Percentiles rank a stretch among this genome's conserved stretches.
Evolutionary conservation across 2,888 invertebrate genomes (phyloP).

Genomic region (Blastobasis lacticolella): DNA sequence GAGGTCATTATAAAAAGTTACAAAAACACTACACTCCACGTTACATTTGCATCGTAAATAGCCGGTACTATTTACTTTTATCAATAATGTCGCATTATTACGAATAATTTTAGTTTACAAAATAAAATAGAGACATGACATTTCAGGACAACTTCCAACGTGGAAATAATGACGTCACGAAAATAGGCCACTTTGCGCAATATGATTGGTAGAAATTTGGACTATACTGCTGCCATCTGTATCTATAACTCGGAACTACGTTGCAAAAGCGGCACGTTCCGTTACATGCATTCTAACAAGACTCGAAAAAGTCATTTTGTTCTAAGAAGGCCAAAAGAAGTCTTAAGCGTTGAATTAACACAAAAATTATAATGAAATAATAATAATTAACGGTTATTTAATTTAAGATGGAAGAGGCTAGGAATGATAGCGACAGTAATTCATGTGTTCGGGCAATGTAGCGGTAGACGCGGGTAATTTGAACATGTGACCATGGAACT

Average conservation of each 20-base stretch:
- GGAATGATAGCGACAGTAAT: too few relatives aligned
- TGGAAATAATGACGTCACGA: conserved; percentile 79
- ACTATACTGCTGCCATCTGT: conserved; percentile 40
- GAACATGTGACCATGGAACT: too few relatives aligned
- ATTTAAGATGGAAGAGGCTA: too few relatives aligned
- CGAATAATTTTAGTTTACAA: conserved; percentile 37
- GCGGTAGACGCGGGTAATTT: too few relatives aligned
- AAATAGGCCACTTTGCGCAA: conserved; percentile 54
- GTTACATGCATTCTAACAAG: not conserved
- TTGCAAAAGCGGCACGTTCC: not conserved
- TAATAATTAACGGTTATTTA: too few relatives aligned
- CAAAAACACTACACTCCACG: conserved; percentile 3
- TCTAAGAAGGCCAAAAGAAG: too few relatives aligned
- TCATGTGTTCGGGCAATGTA: too few relatives aligned
- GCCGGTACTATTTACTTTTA: conserved; percentile 6
- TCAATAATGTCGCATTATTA: conserved; percentile 20
- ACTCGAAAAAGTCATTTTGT: too few relatives aligned
- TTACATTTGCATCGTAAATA: conserved; percentile 16
- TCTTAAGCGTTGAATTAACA: too few relatives aligned
- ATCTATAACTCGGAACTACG: conserved; percentile 1
- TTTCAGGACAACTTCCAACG: conserved; percentile 74
- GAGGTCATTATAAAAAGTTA: conserved; percentile 30
- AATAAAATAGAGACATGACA: conserved; percentile 53
- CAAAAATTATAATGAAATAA: too few relatives aligned
- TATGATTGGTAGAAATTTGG: conserved; percentile 58